Base-by-base conservation (phyloP, 2,888 invertebrate species). In the Hemithea aestivaria region DNA sequence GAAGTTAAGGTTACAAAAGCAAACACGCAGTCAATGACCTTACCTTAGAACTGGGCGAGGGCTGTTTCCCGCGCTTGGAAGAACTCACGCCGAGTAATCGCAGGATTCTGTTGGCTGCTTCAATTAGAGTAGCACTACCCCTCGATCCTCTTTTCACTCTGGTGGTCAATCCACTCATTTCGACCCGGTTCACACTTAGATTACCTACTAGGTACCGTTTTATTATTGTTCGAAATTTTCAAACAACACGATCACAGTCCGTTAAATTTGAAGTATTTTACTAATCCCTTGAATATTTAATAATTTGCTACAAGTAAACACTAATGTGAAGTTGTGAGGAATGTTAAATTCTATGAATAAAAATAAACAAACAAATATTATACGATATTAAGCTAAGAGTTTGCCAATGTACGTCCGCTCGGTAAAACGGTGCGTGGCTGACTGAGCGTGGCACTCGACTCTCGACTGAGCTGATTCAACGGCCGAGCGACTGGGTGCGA, bases 141-240 rank as follows among this genome's bases (percentile, higher is more conserved):
- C 87, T 80, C 74, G 88, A 88, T 72, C 88, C 84, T 72, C 88
- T 76, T 81, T 88, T 87, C 58, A 83, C 82, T 78, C 84, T 84
- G 66, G 78, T 78, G 74, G 85, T 82, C 87, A 87, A 81, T 77
- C 84, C 85, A 68, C 87, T 88, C 88, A 88, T 88, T 77, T 82
- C 88, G 85, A 78, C 68, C 74, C 70, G 70, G 66, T 72, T 69
- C 71, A 72, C 73, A 75, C 67, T 69, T 70, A 67, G 51, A 69
- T 60, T 73, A 16, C 16, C 3, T 16, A 59, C n/a, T n/a, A n/a
- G n/a, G 62, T 67, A 69, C 70, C 69, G 42, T 67, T 74, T 74
- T 80, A 74, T 73, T 73, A 69, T 60, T 67, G 69, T 77, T 73
- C 65, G 51, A 73, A 76, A 79, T 70, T 66, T 71, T 67, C 56